phyloP scores from a whole-genome alignment of 2,888 invertebrate genomes.

The Eupithecia insigniata region DNA sequence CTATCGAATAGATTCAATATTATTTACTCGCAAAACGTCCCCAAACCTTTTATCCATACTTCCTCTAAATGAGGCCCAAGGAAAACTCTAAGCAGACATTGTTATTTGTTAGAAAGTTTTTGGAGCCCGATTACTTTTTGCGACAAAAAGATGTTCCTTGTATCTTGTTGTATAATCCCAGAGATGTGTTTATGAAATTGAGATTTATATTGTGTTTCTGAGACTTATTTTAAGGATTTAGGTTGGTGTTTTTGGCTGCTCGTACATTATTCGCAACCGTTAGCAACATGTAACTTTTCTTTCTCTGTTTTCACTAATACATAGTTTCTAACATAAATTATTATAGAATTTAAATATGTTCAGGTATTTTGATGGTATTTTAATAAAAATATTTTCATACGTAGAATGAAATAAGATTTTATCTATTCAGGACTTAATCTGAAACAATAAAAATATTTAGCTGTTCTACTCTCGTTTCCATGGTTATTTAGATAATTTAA shows the following conservation, averaged over 20 bases:
- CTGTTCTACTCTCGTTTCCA: neutral
- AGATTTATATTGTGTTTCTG: conserved; percentile 10
- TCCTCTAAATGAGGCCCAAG: conserved; percentile 24
- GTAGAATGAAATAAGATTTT: neutral
- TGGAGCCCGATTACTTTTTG: conserved; percentile 30
- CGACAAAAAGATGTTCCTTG: conserved; percentile 20
- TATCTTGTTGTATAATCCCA: conserved; percentile 3
- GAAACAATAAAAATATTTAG: neutral
- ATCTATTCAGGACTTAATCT: neutral
- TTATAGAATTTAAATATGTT: neutral
- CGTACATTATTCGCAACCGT: neutral
- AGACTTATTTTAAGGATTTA: neutral
- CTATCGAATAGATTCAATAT: conserved; percentile 6
- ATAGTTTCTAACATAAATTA: neutral
- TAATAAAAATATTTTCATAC: neutral
- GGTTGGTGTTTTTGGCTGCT: neutral
- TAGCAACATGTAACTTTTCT: neutral
- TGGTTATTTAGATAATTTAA: conserved; percentile 1
- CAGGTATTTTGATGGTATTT: too few species aligned
- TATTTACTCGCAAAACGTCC: conserved; percentile 16
- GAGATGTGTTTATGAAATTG: conserved; percentile 5
- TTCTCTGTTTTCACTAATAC: neutral
- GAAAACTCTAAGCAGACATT: conserved; percentile 32
- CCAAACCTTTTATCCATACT: conserved; percentile 20
- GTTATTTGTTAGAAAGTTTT: conserved; percentile 36